Evolutionary conservation across 2,113 vertebrate species (phyloP).

Genomic region (Aythya baeri): DNA sequence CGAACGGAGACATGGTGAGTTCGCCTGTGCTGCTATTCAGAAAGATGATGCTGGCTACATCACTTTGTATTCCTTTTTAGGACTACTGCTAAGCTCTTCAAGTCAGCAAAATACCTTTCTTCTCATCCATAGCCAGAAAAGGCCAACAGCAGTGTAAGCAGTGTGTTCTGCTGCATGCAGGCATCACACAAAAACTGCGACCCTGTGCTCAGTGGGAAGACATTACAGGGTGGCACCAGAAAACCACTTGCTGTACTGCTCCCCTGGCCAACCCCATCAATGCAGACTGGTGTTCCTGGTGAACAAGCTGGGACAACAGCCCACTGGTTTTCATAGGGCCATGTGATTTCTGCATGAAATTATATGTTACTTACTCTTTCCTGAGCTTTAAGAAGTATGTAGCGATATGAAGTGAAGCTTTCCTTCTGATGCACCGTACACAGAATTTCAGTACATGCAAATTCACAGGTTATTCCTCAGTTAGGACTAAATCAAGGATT

Average conservation of each 20-base stretch:
- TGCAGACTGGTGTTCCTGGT: not conserved
- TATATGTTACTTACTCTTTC: not conserved
- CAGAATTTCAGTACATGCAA: not conserved
- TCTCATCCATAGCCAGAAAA: not conserved
- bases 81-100: not conserved
- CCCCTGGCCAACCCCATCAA: not conserved
- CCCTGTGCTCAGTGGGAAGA: not conserved
- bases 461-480: not conserved
- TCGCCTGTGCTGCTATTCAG: not conserved
- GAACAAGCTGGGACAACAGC: not conserved
- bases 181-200: not conserved
- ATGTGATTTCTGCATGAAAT: not conserved
- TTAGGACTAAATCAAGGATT: not conserved
- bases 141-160: not conserved
- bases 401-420: not conserved
- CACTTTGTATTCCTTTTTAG: not conserved
- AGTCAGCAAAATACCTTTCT: not conserved
- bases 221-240: not conserved
- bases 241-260: not conserved
- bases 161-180: not conserved
- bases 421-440: not conserved
- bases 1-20: not conserved
- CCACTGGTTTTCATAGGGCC: not conserved
- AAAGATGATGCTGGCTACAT: not conserved
- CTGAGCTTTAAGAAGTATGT: not conserved